Percentiles rank a stretch among this genome's conserved stretches.
Conservation (phyloP, 2,113 vertebrate species). For the Oostethus manadensis region DNA sequence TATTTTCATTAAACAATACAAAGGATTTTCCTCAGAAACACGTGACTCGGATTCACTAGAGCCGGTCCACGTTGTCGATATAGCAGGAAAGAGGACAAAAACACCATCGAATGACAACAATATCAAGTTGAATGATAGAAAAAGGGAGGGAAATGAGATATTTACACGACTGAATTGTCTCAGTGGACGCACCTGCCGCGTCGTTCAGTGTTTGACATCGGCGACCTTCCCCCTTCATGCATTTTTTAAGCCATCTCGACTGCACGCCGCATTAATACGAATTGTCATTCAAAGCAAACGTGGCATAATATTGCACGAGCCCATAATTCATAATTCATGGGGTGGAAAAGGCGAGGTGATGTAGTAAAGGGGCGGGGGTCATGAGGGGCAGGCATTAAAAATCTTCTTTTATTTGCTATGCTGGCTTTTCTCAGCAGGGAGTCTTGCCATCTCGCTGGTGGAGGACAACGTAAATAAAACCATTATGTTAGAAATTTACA, state of each 20-base stretch:
- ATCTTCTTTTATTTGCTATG: constrained; percentile 58
- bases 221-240: constrained; percentile 46
- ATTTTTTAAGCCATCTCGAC: constrained; percentile 39
- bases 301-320: constrained; percentile 70
- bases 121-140: constrained; percentile 31
- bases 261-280: constrained; percentile 47
- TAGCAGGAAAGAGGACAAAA: constrained; percentile 28
- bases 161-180: constrained; percentile 9
- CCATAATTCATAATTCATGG: constrained; percentile 71
- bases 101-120: constrained; percentile 39
- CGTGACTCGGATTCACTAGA: constrained; percentile 26
- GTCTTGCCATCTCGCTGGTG: not conserved
- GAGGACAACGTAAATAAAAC: no score
- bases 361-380: constrained; percentile 16
- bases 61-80: constrained; percentile 25
- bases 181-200: constrained; percentile 27
- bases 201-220: constrained; percentile 53
- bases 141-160: constrained; percentile 20
- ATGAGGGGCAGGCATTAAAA: constrained; percentile 36
- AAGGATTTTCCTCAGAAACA: constrained; percentile 44
- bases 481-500: not conserved
- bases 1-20: constrained; percentile 48
- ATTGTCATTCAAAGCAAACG: constrained; percentile 58
- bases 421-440: constrained; percentile 37
- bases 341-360: constrained; percentile 14